phyloP scores from a whole-genome alignment of 2,113 vertebrate species.

The Xenopus borealis region DNA sequence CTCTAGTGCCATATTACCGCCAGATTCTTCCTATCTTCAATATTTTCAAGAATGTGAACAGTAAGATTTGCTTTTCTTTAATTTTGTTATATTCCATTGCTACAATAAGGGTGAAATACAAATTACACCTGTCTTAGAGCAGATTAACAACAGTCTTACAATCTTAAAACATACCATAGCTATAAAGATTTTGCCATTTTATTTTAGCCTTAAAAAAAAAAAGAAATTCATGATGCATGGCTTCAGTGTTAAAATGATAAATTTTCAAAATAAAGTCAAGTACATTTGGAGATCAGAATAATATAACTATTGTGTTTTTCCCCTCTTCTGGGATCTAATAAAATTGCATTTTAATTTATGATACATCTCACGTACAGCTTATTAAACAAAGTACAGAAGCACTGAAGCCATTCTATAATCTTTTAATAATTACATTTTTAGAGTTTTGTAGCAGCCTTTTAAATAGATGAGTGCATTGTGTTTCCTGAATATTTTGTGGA shows the following conservation, averaged over 20 bases:
- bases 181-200: neutral
- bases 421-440: constrained; percentile 61
- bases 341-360: constrained; percentile 57
- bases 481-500: constrained; percentile 1
- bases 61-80: constrained; percentile 66
- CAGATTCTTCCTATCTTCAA: constrained; percentile 91
- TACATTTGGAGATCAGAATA: constrained; percentile 54
- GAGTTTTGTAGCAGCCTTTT: constrained; percentile 55
- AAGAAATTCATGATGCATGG: constrained; percentile 43
- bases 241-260: constrained; percentile 55
- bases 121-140: no score
- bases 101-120: no score
- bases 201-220: constrained; percentile 30
- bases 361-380: constrained; percentile 52
- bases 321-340: constrained; percentile 46
- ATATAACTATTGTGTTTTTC: constrained; percentile 22
- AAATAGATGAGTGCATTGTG: constrained; percentile 44
- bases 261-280: constrained; percentile 53
- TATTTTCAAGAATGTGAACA: constrained; percentile 91
- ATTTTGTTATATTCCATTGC: no score
- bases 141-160: neutral
- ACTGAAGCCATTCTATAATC: constrained; percentile 56
- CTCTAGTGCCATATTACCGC: constrained; percentile 88
- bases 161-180: neutral
- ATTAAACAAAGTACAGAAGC: constrained; percentile 51